Percentiles rank a stretch among this genome's conserved stretches.
Conservation (phyloP, 2,888 invertebrate species). For the Trichopoda pennipes region DNA sequence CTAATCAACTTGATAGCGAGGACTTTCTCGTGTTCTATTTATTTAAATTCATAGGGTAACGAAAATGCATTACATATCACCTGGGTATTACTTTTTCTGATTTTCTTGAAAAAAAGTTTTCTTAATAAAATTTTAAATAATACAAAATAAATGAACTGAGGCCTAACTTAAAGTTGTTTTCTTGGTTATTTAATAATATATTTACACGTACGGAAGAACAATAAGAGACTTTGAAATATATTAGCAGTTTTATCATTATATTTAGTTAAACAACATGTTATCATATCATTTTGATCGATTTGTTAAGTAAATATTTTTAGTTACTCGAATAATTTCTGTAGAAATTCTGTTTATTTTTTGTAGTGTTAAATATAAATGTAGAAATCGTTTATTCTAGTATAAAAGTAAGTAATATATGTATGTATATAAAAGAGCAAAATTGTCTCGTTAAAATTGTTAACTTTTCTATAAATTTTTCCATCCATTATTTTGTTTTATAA, state of each 20-base stretch:
- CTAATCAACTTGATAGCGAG: no score
- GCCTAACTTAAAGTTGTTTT: no score
- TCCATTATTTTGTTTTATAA: constrained; percentile 5
- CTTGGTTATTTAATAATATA: no score
- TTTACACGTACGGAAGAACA: background rate
- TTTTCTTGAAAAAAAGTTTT: no score
- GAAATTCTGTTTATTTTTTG: background rate
- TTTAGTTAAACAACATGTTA: constrained; percentile 36
- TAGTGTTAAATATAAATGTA: constrained; percentile 36
- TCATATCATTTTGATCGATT: constrained; percentile 54
- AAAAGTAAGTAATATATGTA: constrained; percentile 25
- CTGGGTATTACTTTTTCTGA: no score
- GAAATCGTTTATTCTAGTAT: constrained; percentile 33
- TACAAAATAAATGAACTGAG: no score
- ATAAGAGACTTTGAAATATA: constrained; percentile 63
- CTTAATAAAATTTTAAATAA: no score
- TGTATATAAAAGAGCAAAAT: constrained; percentile 16
- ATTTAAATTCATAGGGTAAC: no score
- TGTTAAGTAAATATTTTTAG: constrained; percentile 57
- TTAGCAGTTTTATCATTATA: constrained; percentile 56
- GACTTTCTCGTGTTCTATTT: no score
- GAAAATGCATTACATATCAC: no score
- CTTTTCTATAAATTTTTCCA: constrained; percentile 25
- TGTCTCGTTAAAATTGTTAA: constrained; percentile 16
- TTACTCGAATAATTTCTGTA: constrained; percentile 19